These are phyloP conservation scores for human (Homo sapiens) DNA, from an alignment of 2,113 vertebrate species.

Conservation along the genomic window GRCh38 chr15:27277001-27277500, in stretches of 20 bases:
- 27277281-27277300: neutral
- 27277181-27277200: neutral
- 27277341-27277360: neutral
- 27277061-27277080: neutral
- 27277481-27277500: neutral
- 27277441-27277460: neutral
- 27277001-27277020: neutral
- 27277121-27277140: neutral
- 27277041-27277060: neutral
- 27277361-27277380: neutral
- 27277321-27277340: neutral
- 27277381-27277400: neutral
- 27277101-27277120: neutral
- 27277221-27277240: neutral
- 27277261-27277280: neutral
- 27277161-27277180: neutral
- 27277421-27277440: neutral
- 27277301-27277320: neutral
- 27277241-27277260: neutral
- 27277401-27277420: neutral
- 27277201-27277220: neutral
- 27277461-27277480: neutral
- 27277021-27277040: neutral
- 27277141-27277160: neutral
- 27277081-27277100: neutral